phyloP scores from a whole-genome alignment of 2,888 invertebrate species.

The Ornithoptera alexandrae region DNA sequence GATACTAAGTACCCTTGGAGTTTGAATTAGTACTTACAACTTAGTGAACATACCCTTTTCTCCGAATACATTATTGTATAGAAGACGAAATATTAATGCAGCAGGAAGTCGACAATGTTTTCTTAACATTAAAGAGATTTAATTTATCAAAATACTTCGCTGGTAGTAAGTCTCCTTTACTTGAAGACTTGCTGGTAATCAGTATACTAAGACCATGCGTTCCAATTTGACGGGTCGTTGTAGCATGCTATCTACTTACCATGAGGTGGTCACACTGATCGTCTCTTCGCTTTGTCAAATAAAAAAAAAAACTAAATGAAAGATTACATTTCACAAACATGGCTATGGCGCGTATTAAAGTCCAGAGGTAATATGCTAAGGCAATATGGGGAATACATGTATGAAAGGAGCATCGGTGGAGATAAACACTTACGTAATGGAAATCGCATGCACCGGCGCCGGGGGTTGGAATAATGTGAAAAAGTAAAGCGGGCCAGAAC shows the following conservation, averaged over 20 bases:
- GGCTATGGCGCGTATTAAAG: constrained; percentile 18
- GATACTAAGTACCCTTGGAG: constrained; percentile 48
- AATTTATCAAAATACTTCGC: no score
- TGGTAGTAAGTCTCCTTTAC: no score
- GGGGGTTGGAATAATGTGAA: constrained; percentile 37
- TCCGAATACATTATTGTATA: no score
- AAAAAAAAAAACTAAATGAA: constrained; percentile 2
- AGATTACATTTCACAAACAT: constrained; percentile 11
- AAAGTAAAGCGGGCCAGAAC: constrained; percentile 66
- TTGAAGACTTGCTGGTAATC: no score
- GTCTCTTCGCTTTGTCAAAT: neutral
- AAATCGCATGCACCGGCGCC: constrained; percentile 49
- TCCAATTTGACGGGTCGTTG: no score
- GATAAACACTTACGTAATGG: constrained; percentile 74
- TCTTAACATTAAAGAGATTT: no score
- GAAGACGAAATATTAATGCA: no score
- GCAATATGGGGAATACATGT: constrained; percentile 26
- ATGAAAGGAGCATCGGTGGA: constrained; percentile 51
- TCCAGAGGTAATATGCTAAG: constrained; percentile 28
- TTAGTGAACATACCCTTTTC: no score
- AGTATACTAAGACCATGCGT: no score
- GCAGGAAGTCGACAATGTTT: no score
- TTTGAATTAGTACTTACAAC: constrained; percentile 42
- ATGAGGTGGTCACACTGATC: no score
- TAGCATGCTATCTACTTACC: no score